These are phyloP conservation scores for Leptodactylus fuscus DNA, from an alignment of 2,113 vertebrate genomes.

Conservation along the genomic window DNA sequence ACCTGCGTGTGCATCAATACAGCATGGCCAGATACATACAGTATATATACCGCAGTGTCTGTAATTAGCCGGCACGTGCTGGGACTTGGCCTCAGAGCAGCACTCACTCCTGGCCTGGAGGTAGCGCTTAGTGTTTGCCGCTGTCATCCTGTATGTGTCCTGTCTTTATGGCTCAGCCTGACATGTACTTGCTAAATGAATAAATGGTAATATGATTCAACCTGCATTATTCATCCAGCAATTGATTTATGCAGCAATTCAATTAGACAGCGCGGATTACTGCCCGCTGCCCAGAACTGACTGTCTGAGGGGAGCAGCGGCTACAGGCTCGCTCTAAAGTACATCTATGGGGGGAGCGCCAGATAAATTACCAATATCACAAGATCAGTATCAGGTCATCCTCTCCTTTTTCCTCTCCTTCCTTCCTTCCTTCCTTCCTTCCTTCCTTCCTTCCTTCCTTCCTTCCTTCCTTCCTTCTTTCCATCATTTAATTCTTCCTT, in stretches of 20 bases:
- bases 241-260: constrained; percentile 49
- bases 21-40: not conserved
- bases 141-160: constrained; percentile 38
- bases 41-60: not conserved
- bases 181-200: constrained; percentile 37
- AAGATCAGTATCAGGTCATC: not conserved
- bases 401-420: not conserved
- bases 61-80: not conserved
- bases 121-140: not conserved
- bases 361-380: not conserved
- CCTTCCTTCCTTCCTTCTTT: not conserved
- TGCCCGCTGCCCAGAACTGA: not conserved
- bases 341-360: not conserved
- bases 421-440: not conserved
- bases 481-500: not conserved
- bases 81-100: not conserved
- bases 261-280: constrained; percentile 22
- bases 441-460: not conserved
- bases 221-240: constrained; percentile 42
- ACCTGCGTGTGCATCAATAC: not conserved
- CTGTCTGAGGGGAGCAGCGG: not conserved
- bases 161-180: constrained; percentile 19
- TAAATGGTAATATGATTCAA: constrained; percentile 49
- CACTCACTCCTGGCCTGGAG: not conserved
- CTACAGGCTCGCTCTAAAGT: not conserved